Conservation (phyloP, 2,113 vertebrate species). For the Cavia aperea region DNA sequence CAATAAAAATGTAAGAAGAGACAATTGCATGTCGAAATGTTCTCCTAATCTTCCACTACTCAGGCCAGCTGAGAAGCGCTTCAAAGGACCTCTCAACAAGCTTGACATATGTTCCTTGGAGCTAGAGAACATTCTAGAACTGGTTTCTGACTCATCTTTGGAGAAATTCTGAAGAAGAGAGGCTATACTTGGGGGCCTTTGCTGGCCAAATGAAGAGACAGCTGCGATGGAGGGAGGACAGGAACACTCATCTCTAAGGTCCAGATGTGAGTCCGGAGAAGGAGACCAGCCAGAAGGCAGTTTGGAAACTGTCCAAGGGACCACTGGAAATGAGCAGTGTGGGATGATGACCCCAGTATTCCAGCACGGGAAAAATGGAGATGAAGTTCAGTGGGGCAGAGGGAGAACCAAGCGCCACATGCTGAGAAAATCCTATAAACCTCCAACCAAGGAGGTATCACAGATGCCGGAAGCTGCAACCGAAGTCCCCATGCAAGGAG, state of each 20-base stretch:
- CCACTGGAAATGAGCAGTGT: neutral
- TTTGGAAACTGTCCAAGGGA: neutral
- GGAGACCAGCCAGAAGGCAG: neutral
- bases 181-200: no score
- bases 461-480: neutral
- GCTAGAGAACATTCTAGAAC: neutral
- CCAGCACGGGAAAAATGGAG: neutral
- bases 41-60: neutral
- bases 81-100: neutral
- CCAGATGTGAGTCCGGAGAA: neutral
- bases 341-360: neutral
- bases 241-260: neutral
- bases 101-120: neutral
- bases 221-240: neutral
- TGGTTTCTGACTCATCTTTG: constrained; percentile 3
- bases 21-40: no score
- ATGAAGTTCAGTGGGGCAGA: neutral
- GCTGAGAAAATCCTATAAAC: neutral
- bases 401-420: neutral
- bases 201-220: neutral
- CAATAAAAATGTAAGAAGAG: neutral
- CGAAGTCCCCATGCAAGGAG: neutral
- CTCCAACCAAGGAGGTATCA: neutral
- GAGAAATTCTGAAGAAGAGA: neutral
- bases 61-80: neutral